A percentile compares a stretch with the other conserved stretches of the same genome.
Conservation (phyloP, 2,888 invertebrate genomes). For the Tillus elongatus region DNA sequence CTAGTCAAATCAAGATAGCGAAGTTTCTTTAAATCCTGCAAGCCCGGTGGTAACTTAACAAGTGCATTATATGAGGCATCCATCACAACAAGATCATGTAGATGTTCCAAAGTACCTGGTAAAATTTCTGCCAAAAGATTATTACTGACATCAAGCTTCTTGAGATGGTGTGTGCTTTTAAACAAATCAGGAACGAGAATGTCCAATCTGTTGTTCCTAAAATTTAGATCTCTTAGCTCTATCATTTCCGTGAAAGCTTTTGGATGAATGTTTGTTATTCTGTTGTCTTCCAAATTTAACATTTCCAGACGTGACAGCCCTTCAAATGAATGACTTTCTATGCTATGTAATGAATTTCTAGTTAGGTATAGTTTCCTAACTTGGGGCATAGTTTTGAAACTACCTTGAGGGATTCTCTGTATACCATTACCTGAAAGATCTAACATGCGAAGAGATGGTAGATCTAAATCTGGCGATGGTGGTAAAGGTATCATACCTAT, state of each 20-base stretch:
- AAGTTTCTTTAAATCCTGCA: conserved; percentile 59
- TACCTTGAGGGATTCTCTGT: conserved; percentile 56
- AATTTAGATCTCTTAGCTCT: conserved; percentile 59
- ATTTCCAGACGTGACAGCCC: conserved; percentile 63
- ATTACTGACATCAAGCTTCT: conserved; percentile 62
- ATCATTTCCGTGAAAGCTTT: conserved; percentile 54
- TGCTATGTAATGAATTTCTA: conserved; percentile 59
- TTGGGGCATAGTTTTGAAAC: conserved; percentile 57
- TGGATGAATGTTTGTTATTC: conserved; percentile 57
- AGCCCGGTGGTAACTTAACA: conserved; percentile 59
- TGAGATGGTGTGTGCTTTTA: conserved; percentile 54
- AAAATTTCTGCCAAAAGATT: conserved; percentile 64
- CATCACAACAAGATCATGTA: conserved; percentile 57
- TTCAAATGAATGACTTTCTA: conserved; percentile 61
- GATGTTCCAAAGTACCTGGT: conserved; percentile 52
- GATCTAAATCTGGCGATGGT: conserved; percentile 58
- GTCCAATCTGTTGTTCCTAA: conserved; percentile 69
- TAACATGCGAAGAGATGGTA: conserved; percentile 63
- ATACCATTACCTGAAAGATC: conserved; percentile 70
- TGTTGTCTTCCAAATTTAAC: conserved; percentile 66
- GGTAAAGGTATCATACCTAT: conserved; percentile 56
- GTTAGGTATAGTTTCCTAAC: conserved; percentile 61
- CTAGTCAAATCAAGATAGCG: conserved; percentile 67
- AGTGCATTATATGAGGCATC: conserved; percentile 73
- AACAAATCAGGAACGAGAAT: conserved; percentile 60